These are phyloP conservation scores for Actias luna DNA, from an alignment of 2,888 invertebrate genomes.

Conservation along the genomic window DNA sequence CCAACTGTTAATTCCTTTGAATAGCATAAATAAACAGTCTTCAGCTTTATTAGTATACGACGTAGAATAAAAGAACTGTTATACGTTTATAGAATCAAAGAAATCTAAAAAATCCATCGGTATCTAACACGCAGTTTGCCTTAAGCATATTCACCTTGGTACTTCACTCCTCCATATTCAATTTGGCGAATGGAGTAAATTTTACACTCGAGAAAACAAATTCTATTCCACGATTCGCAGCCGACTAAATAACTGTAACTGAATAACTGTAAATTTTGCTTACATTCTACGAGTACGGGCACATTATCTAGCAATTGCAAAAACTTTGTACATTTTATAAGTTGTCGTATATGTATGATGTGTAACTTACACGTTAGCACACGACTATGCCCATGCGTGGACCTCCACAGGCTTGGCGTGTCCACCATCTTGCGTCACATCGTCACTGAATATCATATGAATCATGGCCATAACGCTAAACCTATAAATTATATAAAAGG, in stretches of 20 bases:
- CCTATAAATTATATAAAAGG: no score
- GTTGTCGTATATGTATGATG: neutral
- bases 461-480: no score
- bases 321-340: neutral
- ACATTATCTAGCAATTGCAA: conserved; percentile 22
- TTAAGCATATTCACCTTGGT: conserved; percentile 14
- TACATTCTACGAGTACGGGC: conserved; percentile 30
- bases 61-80: neutral
- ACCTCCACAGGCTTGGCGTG: no score
- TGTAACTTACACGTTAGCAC: neutral
- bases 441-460: no score
- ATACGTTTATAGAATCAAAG: neutral
- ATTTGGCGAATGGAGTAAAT: conserved; percentile 35
- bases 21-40: no score
- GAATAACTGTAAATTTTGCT: conserved; percentile 42
- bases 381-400: no score
- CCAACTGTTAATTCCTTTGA: no score
- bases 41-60: no score
- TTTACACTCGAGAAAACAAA: conserved; percentile 38
- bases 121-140: conserved; percentile 6
- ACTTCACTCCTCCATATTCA: conserved; percentile 21
- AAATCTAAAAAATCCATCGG: neutral
- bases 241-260: no score
- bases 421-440: no score
- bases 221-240: conserved; percentile 34